A percentile compares a stretch with the other conserved stretches of the same genome.
phyloP scores from a whole-genome alignment of 2,113 vertebrate species.

The Archilochus colubris region DNA sequence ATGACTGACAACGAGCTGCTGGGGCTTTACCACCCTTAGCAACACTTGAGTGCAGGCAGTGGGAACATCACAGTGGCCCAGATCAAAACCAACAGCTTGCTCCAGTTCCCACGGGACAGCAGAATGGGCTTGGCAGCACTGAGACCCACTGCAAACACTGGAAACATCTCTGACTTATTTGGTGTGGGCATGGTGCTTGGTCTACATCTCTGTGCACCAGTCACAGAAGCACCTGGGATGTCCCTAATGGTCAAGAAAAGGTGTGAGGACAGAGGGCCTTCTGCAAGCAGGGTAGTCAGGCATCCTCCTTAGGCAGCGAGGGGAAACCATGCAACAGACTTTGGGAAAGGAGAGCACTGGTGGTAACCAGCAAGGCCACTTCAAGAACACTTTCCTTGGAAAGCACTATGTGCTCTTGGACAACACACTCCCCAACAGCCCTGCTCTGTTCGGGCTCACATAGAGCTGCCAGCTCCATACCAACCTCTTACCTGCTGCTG shows the following conservation, averaged over 20 bases:
- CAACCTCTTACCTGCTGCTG: not conserved
- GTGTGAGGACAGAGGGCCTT: not conserved
- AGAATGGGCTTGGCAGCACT: not conserved
- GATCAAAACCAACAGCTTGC: not conserved
- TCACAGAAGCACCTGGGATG: accelerated
- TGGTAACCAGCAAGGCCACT: not conserved
- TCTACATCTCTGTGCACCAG: accelerated
- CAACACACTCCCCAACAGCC: not conserved
- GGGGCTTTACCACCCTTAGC: not conserved
- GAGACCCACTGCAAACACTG: not conserved
- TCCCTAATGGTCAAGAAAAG: not conserved
- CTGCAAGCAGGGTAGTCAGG: not conserved
- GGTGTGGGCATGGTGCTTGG: accelerated
- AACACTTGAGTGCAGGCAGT: not conserved
- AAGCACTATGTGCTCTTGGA: not conserved
- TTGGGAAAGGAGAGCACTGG: not conserved
- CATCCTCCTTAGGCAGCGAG: accelerated
- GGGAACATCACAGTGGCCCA: not conserved
- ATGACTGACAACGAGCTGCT: not conserved
- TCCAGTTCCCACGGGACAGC: not conserved
- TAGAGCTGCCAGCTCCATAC: not conserved
- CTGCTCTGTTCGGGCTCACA: not conserved
- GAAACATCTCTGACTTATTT: not conserved
- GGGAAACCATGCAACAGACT: accelerated
- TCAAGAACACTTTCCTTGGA: not conserved